Conservation (phyloP, 2,888 invertebrate genomes). For the Amaurobius ferox region DNA sequence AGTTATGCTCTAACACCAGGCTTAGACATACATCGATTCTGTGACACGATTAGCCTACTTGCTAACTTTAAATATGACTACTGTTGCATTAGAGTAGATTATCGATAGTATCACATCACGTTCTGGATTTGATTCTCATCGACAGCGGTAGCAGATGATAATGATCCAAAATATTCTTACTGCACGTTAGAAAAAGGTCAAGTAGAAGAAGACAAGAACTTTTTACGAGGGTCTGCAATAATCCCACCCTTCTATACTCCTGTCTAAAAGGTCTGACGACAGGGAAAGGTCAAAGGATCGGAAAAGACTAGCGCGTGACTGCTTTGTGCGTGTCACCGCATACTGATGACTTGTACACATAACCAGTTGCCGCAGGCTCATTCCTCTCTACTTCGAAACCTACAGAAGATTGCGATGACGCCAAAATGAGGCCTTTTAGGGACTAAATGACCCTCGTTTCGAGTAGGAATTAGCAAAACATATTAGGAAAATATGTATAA, state of each 20-base stretch:
- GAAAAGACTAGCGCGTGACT: conserved; percentile 43
- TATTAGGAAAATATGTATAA: not conserved
- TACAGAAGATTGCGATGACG: not conserved
- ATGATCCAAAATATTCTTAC: not conserved
- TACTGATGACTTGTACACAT: conserved; percentile 47
- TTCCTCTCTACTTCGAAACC: not conserved
- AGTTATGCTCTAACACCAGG: not conserved
- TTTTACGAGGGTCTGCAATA: not conserved
- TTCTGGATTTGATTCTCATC: not conserved
- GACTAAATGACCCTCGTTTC: not conserved
- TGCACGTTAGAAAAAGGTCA: not conserved
- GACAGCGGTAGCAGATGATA: not conserved
- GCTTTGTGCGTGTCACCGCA: conserved; percentile 42
- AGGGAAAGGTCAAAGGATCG: conserved; percentile 38
- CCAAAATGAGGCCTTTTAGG: conserved; percentile 26
- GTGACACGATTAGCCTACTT: not conserved
- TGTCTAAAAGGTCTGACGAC: conserved; percentile 25
- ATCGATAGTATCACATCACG: not conserved
- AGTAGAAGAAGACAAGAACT: not conserved
- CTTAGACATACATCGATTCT: not conserved
- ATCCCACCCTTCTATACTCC: not conserved
- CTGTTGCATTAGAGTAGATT: not conserved
- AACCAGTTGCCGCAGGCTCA: not conserved
- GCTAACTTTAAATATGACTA: not conserved
- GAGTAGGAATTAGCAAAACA: not conserved